Base-by-base conservation (phyloP, 2,797 vertebrate genomes). In the Miichthys miiuy region DNA sequence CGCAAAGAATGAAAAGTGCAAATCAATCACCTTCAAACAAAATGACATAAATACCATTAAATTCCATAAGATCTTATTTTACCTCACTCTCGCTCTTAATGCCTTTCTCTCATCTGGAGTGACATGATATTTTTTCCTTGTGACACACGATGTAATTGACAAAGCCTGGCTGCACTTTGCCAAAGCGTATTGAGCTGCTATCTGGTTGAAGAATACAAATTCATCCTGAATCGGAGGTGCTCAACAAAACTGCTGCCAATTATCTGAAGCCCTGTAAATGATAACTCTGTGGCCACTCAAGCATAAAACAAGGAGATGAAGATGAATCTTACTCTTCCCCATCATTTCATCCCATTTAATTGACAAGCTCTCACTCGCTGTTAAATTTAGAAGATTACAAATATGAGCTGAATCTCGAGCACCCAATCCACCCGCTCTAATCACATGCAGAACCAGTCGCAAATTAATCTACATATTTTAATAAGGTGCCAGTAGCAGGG, bases 291-390 rank as follows among this genome's bases (percentile, higher is more conserved):
- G 96, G 92, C 94, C 96, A 95, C 92, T 94, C 94, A 91, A 96
- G 98, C 97, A 95, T 97, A 94, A 97, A 98, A 98, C 97, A 97
- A 97, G 97, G 96, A 97, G 97, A 99, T 98, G 96, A 97, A 98
- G 97, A 98, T 93, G 95, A 97, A 96, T 95, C 95, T 95, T 94
- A 94, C 96, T 97, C 97, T 96, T 96, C 96, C 89, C 87, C 96
- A 96, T 97, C 97, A 97, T 97, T 97, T 97, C 97, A 95, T 96
- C 96, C 96, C 94, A 92, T 97, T 96, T 98, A 98, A 99, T 98
- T 98, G 97, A 99, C 97, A 98, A 97, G 96, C 95, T 96, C 97
- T 97, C 91, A 90, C 95, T 96, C 91, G 92, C 96, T 96, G 96
- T 97, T 97, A 97, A 97, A 96, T 97, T 96, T 96, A 95, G 96